Evolutionary conservation across 2,888 invertebrate genomes (phyloP).

Genomic region (Odontocolon sp.): DNA sequence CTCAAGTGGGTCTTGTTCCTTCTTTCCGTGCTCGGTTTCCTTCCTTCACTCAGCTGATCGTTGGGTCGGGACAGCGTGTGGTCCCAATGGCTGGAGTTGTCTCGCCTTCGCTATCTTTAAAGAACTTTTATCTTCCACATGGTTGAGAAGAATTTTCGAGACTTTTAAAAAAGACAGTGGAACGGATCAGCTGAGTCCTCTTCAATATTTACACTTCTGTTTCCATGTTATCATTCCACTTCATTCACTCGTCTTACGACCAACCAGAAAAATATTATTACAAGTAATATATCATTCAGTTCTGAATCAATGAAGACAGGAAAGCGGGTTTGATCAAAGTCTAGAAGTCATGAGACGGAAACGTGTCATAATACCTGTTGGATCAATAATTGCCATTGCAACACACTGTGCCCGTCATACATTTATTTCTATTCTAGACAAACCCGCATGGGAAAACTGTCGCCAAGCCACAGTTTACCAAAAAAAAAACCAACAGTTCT

Average conservation of each 20-base stretch:
- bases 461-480: slow-evolving; percentile 34
- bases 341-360: neutral
- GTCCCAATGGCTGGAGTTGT: slow-evolving; percentile 18
- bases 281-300: no score
- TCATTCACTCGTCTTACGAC: slow-evolving; percentile 6
- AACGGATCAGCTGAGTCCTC: slow-evolving; percentile 38
- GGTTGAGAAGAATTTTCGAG: slow-evolving; percentile 33
- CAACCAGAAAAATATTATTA: no score
- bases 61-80: slow-evolving; percentile 5
- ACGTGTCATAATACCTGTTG: no score
- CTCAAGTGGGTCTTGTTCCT: slow-evolving; percentile 19
- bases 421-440: slow-evolving; percentile 7
- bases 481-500: neutral
- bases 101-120: slow-evolving; percentile 43
- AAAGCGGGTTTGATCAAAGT: neutral
- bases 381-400: slow-evolving; percentile 8
- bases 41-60: slow-evolving; percentile 64
- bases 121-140: slow-evolving; percentile 25
- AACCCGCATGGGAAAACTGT: slow-evolving; percentile 24
- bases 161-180: slow-evolving; percentile 30
- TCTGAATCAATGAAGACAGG: no score
- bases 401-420: neutral
- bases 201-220: slow-evolving; percentile 40
- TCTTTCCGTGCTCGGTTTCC: slow-evolving; percentile 26
- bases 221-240: neutral